Evolutionary conservation across 2,113 vertebrate species (phyloP).

Genomic region (Pseudonaja textilis): DNA sequence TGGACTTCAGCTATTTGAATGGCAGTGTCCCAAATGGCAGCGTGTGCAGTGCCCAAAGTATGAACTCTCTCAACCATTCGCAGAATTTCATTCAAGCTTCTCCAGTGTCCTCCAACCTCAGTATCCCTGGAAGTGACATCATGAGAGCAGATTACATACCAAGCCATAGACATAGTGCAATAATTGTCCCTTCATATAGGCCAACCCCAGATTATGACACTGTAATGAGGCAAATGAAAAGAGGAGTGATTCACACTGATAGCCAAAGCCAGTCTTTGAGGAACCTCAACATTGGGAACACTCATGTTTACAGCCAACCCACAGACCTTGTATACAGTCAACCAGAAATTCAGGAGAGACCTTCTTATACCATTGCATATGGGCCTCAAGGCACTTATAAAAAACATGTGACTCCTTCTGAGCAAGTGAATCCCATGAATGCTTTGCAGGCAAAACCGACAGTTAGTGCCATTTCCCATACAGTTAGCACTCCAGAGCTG

Average conservation of each 20-base stretch:
- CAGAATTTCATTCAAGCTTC: constrained; percentile 90
- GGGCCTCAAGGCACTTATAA: constrained; percentile 78
- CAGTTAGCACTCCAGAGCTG: constrained; percentile 91
- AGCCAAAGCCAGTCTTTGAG: constrained; percentile 92
- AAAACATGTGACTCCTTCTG: constrained; percentile 69
- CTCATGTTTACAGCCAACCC: constrained; percentile 87
- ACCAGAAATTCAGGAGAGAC: constrained; percentile 89
- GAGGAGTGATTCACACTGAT: constrained; percentile 77
- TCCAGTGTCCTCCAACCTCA: constrained; percentile 91
- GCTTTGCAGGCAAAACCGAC: constrained; percentile 55
- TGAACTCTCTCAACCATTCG: constrained; percentile 91
- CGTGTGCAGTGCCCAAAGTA: constrained; percentile 90
- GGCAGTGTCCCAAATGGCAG: constrained; percentile 90
- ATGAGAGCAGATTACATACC: constrained; percentile 92
- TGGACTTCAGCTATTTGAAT: constrained; percentile 84
- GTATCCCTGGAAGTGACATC: constrained; percentile 90
- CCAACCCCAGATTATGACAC: constrained; percentile 95
- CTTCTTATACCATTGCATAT: constrained; percentile 75
- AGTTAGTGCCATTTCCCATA: constrained; percentile 89
- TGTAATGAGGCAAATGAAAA: constrained; percentile 91
- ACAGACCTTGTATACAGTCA: constrained; percentile 94
- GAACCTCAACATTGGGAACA: constrained; percentile 91
- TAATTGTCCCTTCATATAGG: constrained; percentile 93
- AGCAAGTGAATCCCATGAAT: constrained; percentile 67
- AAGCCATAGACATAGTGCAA: constrained; percentile 92